Evolutionary conservation across 2,797 vertebrate species (phyloP), one percentile per base, ranked within the genome.

Genomic region (Cryptoblepharus egeriae): DNA sequence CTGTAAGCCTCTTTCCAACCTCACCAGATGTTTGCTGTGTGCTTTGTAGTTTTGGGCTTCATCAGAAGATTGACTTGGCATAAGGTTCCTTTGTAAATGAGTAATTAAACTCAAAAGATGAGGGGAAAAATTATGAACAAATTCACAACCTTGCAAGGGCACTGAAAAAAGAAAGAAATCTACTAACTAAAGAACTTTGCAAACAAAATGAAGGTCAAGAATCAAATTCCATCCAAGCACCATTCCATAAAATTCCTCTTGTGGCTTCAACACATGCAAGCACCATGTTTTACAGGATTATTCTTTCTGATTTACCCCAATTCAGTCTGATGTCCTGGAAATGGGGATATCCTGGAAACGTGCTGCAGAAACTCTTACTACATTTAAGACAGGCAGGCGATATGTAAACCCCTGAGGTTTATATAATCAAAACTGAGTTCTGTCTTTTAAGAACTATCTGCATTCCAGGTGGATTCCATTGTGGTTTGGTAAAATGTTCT

Each of bases 21-120:
- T 90, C 64, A 65, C 83, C 89, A 87, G 73, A 80, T 88, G 72
- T 82, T 88, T 84, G 63, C 81, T 88, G 84, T 92, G 92, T 92
- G 92, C 88, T 89, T 82, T 60, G 87, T 90, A 91, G 89, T 90
- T 83, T 85, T 88, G 86, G 89, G 90, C 89, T 91, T 91, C 92
- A 91, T 92, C 90, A 91, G 87, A 89, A 92, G 90, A 89, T 85
- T 93, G 88, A 92, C 85, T 91, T 91, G 93, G 91, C 91, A 94
- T 85, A 93, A 58, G 88, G 88, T 88, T 77, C 70, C 87, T 30
- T 49, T 74, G 68, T 70, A 79, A 74, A 67, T 79, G 69, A 79
- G 70, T 73, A 84, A 74, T 84, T 68, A 79, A 79, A 74, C 70
- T 70, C 52, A 24, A 74, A 87, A 86, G 85, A 69, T 77, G 15